Percentiles rank a stretch among this genome's conserved stretches.
Evolutionary conservation across 2,113 vertebrate species (phyloP).

Genomic region (Rousettus leschenaultii): DNA sequence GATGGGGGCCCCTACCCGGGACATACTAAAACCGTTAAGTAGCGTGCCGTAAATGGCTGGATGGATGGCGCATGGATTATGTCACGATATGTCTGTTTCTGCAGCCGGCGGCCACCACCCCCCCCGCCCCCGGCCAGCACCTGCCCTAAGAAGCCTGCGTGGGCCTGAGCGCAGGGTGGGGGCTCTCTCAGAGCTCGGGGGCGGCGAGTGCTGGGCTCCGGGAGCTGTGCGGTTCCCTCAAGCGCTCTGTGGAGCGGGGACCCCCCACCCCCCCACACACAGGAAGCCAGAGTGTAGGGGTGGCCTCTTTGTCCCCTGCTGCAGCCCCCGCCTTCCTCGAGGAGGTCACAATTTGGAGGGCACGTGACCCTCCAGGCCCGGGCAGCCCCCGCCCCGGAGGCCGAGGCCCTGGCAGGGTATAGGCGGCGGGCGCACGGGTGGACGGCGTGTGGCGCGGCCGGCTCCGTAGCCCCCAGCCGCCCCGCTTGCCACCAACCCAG

Average conservation of each 20-base stretch:
- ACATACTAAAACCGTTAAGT: not conserved
- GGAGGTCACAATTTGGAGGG: too few species aligned
- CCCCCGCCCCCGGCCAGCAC: not conserved
- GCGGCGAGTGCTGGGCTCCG: not conserved
- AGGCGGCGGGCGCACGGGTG: rapidly evolving
- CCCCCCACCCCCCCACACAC: too few species aligned
- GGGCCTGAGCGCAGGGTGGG: not conserved
- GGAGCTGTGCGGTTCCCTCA: not conserved
- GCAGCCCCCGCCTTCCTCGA: not conserved
- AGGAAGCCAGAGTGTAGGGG: too few species aligned
- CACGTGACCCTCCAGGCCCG: rapidly evolving
- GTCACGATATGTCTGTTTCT: not conserved
- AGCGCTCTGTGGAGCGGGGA: not conserved
- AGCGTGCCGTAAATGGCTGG: not conserved
- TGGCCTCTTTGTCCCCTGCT: not conserved
- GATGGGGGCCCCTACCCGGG: too few species aligned
- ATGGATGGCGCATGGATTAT: not conserved
- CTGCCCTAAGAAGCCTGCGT: not conserved
- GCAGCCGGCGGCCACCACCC: too few species aligned
- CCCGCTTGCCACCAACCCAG: rapidly evolving
- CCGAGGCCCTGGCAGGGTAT: not conserved
- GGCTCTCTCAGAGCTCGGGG: too few species aligned
- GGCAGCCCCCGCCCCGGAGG: not conserved
- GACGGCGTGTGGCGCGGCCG: rapidly evolving
- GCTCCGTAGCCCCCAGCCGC: not conserved